Base-by-base conservation (phyloP, 2,888 invertebrate genomes). In the Frankliniella intonsa region DNA sequence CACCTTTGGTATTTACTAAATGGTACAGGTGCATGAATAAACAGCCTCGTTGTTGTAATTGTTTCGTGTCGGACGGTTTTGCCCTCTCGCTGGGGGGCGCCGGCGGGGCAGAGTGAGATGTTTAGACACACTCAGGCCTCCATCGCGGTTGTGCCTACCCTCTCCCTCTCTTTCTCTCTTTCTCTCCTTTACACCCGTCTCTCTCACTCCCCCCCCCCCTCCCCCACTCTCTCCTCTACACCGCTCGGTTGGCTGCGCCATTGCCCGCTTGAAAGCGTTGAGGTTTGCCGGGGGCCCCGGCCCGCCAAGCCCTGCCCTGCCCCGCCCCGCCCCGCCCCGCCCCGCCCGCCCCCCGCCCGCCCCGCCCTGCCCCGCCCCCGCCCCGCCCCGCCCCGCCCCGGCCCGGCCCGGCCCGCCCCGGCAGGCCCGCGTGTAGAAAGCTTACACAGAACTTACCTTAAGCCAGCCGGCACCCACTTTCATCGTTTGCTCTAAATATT, bases 401-500 rank as follows among this genome's bases (percentile, higher is more conserved):
- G 3, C 69, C 11, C 69, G 22, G 22, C 69, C 38, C 38, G 22
- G 22, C 69, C 11, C 11, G 9, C 25, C 22, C 12, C 69, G 9
- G 69, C 22, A 22, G 25, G 69, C 7, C 25, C 69, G 12, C 22
- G 25, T 25, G 69, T 25, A 22, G 69, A 76, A 76, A 17, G 62
- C 11, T 62, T 62, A 76, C 69, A 76, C 8, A 25, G 69, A 76
- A 76, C 69, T 69, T 76, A 76, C 69, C 69, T 25, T 76, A 76
- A 76, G 69, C 69, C 69, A 76, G 69, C 69, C 69, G 69, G 69
- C 69, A 76, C 69, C 69, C 69, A 76, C 25, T 76, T 76, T 76
- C 69, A 76, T 25, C 69, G 69, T 76, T 76, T 25, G 69, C 69
- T 25, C 69, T 76, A 25, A 76, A 76, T 76, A 76, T 76, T 76